Conservation (phyloP, 2,888 invertebrate genomes). For the Ellobium chinense region DNA sequence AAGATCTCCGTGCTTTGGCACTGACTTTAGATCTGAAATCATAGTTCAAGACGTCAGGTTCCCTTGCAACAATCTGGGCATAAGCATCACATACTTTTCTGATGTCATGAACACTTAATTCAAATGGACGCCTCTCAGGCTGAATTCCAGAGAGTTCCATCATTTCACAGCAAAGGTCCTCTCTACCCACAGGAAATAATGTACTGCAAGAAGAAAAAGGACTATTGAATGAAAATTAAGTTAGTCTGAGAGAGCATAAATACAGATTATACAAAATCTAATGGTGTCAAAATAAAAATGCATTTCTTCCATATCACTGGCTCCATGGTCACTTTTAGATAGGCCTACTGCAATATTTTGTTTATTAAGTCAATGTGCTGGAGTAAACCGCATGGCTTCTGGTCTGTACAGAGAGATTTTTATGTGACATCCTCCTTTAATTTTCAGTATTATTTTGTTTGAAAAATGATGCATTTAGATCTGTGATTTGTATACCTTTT, state of each 20-base stretch:
- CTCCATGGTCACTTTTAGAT: too few relatives aligned
- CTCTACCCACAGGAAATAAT: slow-evolving; percentile 87
- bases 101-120: slow-evolving; percentile 89
- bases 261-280: not conserved
- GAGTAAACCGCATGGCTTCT: too few relatives aligned
- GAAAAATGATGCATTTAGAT: too few relatives aligned
- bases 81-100: slow-evolving; percentile 88
- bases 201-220: slow-evolving; percentile 78
- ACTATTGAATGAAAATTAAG: not conserved
- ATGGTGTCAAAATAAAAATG: not conserved
- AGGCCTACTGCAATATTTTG: too few relatives aligned
- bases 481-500: too few relatives aligned
- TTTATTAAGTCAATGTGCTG: too few relatives aligned
- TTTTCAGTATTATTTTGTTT: too few relatives aligned
- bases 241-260: not conserved
- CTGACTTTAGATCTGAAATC: slow-evolving; percentile 79
- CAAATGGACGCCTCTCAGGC: slow-evolving; percentile 85
- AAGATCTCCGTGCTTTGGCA: slow-evolving; percentile 30
- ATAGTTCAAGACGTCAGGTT: slow-evolving; percentile 81
- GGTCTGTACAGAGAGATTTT: too few relatives aligned
- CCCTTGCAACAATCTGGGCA: slow-evolving; percentile 83
- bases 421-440: too few relatives aligned
- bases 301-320: not conserved
- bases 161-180: slow-evolving; percentile 85
- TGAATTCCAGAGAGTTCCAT: slow-evolving; percentile 87